phyloP scores from a whole-genome alignment of 2,888 invertebrate species.

The Leptarthrus brevirostris region DNA sequence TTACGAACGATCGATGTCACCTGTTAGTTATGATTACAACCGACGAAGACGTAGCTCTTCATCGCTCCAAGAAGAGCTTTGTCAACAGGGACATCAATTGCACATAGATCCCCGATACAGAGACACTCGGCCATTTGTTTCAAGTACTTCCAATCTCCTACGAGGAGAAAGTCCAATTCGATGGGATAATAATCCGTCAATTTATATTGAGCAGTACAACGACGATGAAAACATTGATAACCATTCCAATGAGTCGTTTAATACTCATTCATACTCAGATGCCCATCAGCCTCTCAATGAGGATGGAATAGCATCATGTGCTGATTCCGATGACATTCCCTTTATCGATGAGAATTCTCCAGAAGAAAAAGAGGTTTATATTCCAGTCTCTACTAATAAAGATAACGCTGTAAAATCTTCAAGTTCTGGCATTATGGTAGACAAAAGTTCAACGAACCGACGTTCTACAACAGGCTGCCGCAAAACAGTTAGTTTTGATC shows the following conservation, averaged over 20 bases:
- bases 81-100: conserved; percentile 62
- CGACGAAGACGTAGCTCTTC: conserved; percentile 61
- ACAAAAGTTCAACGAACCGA: conserved; percentile 54
- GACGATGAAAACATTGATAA: conserved; percentile 56
- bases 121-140: conserved; percentile 65
- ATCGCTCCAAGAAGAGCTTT: conserved; percentile 64
- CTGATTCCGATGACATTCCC: conserved; percentile 65
- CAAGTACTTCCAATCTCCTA: conserved; percentile 63
- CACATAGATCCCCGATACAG: conserved; percentile 66
- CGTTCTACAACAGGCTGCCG: conserved; percentile 59
- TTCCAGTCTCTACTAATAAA: conserved; percentile 55
- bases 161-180: conserved; percentile 58
- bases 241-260: conserved; percentile 62
- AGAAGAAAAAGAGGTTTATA: conserved; percentile 59
- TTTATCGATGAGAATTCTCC: conserved; percentile 67
- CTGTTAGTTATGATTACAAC: conserved; percentile 51
- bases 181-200: conserved; percentile 62
- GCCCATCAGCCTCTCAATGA: conserved; percentile 66
- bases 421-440: conserved; percentile 57
- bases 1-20: conserved; percentile 58
- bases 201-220: conserved; percentile 65
- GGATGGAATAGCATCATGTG: conserved; percentile 65
- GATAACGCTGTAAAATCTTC: conserved; percentile 20
- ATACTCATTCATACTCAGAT: conserved; percentile 60
- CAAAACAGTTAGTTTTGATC: conserved; percentile 67